These are phyloP conservation scores for Pogonocichla stellata DNA, from an alignment of 2,113 vertebrate genomes.

Conservation along the genomic window DNA sequence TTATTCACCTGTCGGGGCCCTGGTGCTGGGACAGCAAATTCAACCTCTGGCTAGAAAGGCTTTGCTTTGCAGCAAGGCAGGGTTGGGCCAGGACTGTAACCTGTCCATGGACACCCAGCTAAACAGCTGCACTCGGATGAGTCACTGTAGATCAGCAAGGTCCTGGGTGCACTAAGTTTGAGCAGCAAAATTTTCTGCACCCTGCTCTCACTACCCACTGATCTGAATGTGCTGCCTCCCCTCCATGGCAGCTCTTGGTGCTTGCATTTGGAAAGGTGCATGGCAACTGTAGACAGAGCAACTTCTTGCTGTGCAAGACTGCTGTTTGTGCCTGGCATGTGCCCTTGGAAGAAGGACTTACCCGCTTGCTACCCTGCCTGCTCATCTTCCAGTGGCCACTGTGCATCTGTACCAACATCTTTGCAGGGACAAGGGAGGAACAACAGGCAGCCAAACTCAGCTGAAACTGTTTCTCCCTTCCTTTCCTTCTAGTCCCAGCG, in stretches of 20 bases:
- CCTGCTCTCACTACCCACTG: background rate
- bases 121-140: background rate
- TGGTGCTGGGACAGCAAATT: background rate
- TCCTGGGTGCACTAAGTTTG: background rate
- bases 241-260: background rate
- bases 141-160: background rate
- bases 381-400: background rate
- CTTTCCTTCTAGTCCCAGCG: conserved; percentile 74
- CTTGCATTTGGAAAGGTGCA: background rate
- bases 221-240: background rate
- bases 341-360: background rate
- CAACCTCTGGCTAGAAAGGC: background rate
- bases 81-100: background rate
- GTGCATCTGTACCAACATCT: background rate
- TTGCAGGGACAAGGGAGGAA: background rate
- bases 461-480: background rate
- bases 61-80: background rate
- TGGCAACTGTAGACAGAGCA: background rate
- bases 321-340: background rate
- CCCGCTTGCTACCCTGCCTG: background rate
- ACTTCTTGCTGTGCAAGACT: background rate
- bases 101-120: background rate
- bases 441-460: background rate
- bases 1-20: background rate
- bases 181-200: background rate